Base-by-base conservation (phyloP, 2,888 invertebrate genomes). In the Chalcosyrphus nemorum region DNA sequence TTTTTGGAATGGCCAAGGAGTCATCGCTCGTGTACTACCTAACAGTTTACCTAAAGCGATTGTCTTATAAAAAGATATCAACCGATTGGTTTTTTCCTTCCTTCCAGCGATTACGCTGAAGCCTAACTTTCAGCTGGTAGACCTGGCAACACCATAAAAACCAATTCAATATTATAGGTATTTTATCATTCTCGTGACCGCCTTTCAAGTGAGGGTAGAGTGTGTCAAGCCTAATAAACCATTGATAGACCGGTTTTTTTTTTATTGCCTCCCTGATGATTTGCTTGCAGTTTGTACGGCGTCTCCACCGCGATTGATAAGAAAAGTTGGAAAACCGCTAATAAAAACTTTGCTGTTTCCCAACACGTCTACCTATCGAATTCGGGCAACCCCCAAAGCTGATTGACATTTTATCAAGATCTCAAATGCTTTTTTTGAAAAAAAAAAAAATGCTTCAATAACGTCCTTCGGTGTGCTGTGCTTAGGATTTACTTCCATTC, bases 371-470 rank as follows among this genome's bases (percentile, higher is more conserved):
- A 2, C 9, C n/a, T 50, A 27, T 27, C 4, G 24, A 65, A 21
- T 24, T 65, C 15, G 63, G 50, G 35, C 35, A 50, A 52, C 38
- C 27, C 52, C 38, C 27, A 24, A 38, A 5, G 15, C 19, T 45
- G 29, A 63, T 24, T 63, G 50, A 35, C 50, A 38, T 15, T 50
- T 15, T 7, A 65, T 65, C 65, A 35, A 65, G 52, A 38, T 61
- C 41, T 24, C 5, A 1, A 38, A 24, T 1, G 21, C 3, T 29
- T 57, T 41, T 29, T 54, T 7, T 5, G 9, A 4, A 5, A n/a
- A 47, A 17, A 47, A 29, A 6, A 45, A 52, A 35, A 35, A 38
- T 3, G 21, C 21, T 43, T 43, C 21, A 68, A 21, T 56, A 56
- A 9, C 68, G 45, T 29, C 68, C 54, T 68, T 45, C 35, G 41